These are phyloP conservation scores for Peromyscus nudipes DNA, from an alignment of 2,797 vertebrate genomes.

Conservation along the genomic window DNA sequence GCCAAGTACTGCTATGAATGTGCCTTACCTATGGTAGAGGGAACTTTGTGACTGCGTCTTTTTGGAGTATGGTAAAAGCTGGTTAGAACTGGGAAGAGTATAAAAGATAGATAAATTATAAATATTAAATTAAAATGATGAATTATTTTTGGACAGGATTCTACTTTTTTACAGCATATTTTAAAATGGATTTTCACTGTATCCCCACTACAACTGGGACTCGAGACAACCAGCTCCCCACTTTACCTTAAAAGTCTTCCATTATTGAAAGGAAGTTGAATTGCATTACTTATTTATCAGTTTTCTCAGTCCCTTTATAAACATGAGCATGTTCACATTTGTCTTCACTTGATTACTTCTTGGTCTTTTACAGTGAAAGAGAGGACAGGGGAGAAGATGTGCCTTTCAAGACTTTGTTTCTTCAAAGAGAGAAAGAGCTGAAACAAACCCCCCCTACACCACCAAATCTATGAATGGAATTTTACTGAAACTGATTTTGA, in stretches of 20 bases:
- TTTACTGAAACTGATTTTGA: slow-evolving; percentile 30
- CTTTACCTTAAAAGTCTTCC: slow-evolving; percentile 56
- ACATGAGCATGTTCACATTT: slow-evolving; percentile 29
- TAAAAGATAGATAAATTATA: background rate
- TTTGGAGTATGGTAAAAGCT: slow-evolving; percentile 49
- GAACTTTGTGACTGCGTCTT: background rate
- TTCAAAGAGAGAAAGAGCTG: background rate
- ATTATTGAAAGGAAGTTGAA: slow-evolving; percentile 66
- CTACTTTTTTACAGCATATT: slow-evolving; percentile 37
- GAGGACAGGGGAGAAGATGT: background rate
- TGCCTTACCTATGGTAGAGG: background rate
- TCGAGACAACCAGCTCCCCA: background rate
- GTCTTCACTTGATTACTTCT: background rate
- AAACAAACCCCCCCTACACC: background rate
- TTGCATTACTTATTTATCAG: slow-evolving; percentile 42
- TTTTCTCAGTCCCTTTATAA: slow-evolving; percentile 35
- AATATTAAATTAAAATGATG: slow-evolving; percentile 54
- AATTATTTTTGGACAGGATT: slow-evolving; percentile 56
- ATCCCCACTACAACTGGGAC: slow-evolving; percentile 15
- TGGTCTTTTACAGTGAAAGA: background rate
- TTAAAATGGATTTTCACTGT: slow-evolving; percentile 57
- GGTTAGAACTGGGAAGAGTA: background rate
- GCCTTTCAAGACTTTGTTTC: background rate
- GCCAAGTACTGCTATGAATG: background rate
- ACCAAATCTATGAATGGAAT: slow-evolving; percentile 1